Percentiles rank a stretch among this genome's conserved stretches.
Evolutionary conservation across 2,113 vertebrate genomes (phyloP).

Genomic region (Sardina pilchardus): DNA sequence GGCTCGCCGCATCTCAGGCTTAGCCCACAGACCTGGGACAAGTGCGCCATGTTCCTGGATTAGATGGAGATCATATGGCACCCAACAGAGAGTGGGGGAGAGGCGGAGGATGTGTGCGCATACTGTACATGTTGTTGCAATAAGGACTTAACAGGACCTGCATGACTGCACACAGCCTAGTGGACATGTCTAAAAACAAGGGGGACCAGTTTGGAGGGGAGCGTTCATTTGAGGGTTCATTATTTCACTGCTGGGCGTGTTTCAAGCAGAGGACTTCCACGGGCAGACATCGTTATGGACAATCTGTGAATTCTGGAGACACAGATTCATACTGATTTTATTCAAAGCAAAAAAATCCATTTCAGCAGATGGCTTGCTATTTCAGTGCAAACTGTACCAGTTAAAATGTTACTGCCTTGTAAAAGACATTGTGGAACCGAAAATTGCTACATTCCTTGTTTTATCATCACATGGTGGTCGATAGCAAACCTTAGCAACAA

Average conservation of each 20-base stretch:
- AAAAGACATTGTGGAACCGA: conserved; percentile 12
- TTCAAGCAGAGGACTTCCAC: neutral
- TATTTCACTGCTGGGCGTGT: neutral
- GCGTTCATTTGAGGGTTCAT: neutral
- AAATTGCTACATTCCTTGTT: conserved; percentile 15
- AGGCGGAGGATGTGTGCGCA: neutral
- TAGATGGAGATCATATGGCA: conserved; percentile 5
- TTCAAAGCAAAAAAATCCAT: neutral
- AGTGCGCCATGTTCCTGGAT: neutral
- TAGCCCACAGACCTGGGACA: neutral
- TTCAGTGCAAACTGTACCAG: conserved; percentile 15
- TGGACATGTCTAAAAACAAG: conserved; percentile 2
- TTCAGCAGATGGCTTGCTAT: conserved; percentile 11
- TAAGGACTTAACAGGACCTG: neutral
- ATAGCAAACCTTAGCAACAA: conserved; percentile 1
- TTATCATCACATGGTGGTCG: conserved; percentile 14
- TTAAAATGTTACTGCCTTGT: conserved; percentile 20
- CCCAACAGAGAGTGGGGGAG: neutral
- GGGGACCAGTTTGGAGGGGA: too few relatives aligned
- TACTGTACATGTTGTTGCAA: conserved; percentile 1
- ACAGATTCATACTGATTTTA: conserved; percentile 16
- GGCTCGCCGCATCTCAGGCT: neutral
- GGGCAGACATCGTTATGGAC: neutral
- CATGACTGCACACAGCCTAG: conserved; percentile 10
- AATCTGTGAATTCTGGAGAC: neutral